These are phyloP conservation scores for Drosophila virilis DNA, from an alignment of 1,140 invertebrate species.

Conservation along the genomic window DNA sequence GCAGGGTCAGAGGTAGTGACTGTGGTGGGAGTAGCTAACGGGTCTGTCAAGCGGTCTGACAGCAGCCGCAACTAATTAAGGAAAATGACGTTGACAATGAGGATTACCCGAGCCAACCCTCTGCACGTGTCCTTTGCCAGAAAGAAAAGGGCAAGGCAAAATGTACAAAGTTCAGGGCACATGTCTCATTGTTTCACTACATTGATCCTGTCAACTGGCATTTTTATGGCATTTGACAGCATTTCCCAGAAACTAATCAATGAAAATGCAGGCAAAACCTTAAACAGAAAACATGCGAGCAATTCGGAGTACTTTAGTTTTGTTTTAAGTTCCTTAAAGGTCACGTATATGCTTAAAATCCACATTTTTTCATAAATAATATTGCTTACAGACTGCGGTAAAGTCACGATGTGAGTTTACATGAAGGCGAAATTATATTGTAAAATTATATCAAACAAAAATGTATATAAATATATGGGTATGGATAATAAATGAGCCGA, in stretches of 20 bases:
- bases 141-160: conserved; percentile 5
- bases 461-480: neutral
- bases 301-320: conserved; percentile 1
- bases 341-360: conserved; percentile 15
- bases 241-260: conserved; percentile 37
- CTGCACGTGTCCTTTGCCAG: conserved; percentile 28
- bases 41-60: conserved; percentile 37
- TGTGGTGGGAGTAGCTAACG: conserved; percentile 1
- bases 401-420: neutral
- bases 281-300: conserved; percentile 4
- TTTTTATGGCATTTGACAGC: conserved; percentile 48
- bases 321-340: conserved; percentile 7
- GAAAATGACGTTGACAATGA: conserved; percentile 43
- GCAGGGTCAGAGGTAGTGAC: neutral
- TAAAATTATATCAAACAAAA: neutral
- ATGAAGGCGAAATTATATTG: neutral
- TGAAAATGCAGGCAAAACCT: conserved; percentile 12
- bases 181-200: conserved; percentile 9
- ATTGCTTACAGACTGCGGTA: neutral
- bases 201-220: conserved; percentile 39
- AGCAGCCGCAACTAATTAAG: conserved; percentile 52
- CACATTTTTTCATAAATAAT: neutral
- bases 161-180: neutral
- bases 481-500: no score
- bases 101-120: conserved; percentile 23